These are phyloP conservation scores for Grammomys dolichurus DNA, from an alignment of 2,113 vertebrate species.

Conservation along the genomic window DNA sequence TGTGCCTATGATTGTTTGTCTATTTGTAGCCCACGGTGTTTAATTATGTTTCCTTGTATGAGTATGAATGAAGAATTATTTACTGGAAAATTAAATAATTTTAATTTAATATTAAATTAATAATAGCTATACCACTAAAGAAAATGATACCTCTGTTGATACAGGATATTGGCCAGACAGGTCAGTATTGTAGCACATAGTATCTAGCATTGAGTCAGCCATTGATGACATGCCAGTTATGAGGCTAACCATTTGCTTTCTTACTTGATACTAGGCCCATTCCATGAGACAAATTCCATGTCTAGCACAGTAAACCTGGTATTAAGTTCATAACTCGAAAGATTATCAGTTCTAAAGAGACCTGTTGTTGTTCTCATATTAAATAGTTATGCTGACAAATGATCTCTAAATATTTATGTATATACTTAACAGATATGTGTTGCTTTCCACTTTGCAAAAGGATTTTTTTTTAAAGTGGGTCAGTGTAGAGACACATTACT, in stretches of 20 bases:
- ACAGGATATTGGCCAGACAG: background rate
- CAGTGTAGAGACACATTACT: background rate
- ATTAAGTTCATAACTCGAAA: background rate
- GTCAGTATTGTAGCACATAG: background rate
- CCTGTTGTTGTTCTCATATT: background rate
- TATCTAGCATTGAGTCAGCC: background rate
- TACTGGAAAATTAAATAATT: background rate
- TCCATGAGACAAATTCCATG: no score
- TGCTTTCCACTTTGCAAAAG: background rate
- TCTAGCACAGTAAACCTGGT: background rate
- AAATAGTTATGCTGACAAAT: background rate
- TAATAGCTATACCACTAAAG: background rate
- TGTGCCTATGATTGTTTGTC: background rate
- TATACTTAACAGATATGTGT: background rate
- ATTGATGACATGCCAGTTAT: background rate
- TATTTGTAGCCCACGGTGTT: background rate
- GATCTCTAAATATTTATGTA: background rate
- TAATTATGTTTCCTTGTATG: background rate
- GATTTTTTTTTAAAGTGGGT: background rate
- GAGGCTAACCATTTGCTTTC: background rate
- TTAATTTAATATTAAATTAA: no score
- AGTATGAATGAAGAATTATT: background rate
- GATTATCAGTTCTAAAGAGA: background rate
- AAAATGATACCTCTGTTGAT: background rate
- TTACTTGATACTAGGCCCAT: background rate